phyloP scores from a whole-genome alignment of 2,888 invertebrate genomes.

The Tineola bisselliella region DNA sequence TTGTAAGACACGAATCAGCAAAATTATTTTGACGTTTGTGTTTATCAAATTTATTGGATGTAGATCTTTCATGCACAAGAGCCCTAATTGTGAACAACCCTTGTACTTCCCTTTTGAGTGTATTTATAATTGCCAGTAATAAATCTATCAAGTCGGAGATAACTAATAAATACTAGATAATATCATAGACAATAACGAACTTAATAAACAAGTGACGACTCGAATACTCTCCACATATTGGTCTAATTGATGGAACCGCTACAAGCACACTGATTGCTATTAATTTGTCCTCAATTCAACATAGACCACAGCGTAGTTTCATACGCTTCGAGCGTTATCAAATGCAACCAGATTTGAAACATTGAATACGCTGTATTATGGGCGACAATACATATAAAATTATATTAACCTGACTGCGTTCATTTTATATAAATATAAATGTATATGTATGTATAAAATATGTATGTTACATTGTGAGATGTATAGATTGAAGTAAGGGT shows the following conservation, averaged over 20 bases:
- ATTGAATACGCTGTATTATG: neutral
- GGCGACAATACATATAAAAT: no score
- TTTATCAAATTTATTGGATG: constrained; percentile 14
- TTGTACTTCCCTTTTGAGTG: no score
- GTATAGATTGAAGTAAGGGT: constrained; percentile 1
- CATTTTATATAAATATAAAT: neutral
- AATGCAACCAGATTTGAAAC: neutral
- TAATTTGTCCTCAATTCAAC: constrained; percentile 2
- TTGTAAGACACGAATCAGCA: constrained; percentile 54
- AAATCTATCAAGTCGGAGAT: no score
- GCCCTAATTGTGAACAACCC: no score
- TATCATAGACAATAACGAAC: no score
- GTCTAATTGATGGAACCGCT: neutral
- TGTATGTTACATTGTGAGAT: neutral
- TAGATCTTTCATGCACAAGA: no score
- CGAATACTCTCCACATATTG: neutral
- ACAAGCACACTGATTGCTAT: neutral
- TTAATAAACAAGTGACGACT: neutral
- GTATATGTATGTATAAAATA: no score
- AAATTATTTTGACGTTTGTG: constrained; percentile 40
- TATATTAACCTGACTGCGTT: no score
- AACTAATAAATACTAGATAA: no score
- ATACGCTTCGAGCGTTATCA: neutral
- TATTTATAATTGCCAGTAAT: no score
- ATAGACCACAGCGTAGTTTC: neutral